Percentiles rank a stretch among this genome's conserved stretches.
These are phyloP conservation scores for Onchidella celtica DNA, from an alignment of 2,888 invertebrate genomes.

Conservation along the genomic window DNA sequence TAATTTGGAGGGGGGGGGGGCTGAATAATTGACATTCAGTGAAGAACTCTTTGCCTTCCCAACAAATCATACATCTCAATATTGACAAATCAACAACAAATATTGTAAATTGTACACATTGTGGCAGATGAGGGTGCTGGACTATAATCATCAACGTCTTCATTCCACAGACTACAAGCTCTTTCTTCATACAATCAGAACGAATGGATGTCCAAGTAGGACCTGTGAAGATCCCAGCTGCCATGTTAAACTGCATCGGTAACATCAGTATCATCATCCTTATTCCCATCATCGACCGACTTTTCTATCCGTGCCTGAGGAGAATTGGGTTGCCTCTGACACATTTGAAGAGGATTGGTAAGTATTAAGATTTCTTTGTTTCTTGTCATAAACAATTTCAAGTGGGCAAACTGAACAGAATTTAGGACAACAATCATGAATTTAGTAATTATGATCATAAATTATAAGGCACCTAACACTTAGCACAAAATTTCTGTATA, in stretches of 20 bases:
- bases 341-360: constrained; percentile 70
- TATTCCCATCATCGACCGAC: constrained; percentile 17
- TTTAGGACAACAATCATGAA: too few species aligned
- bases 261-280: constrained; percentile 35
- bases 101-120: too few species aligned
- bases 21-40: too few species aligned
- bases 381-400: background rate
- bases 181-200: constrained; percentile 74
- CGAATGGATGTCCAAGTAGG: constrained; percentile 70
- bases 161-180: constrained; percentile 58
- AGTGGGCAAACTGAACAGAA: too few species aligned
- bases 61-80: too few species aligned
- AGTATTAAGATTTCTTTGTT: background rate
- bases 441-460: background rate
- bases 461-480: too few species aligned
- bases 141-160: too few species aligned
- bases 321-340: constrained; percentile 64
- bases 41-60: background rate
- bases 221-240: constrained; percentile 66
- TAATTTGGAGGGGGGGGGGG: too few species aligned
- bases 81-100: too few species aligned
- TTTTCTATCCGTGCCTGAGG: constrained; percentile 54
- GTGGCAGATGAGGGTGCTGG: too few species aligned
- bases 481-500: too few species aligned
- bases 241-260: constrained; percentile 53